Evolutionary conservation across 2,888 invertebrate genomes (phyloP).

Genomic region (Blomia tropicalis): DNA sequence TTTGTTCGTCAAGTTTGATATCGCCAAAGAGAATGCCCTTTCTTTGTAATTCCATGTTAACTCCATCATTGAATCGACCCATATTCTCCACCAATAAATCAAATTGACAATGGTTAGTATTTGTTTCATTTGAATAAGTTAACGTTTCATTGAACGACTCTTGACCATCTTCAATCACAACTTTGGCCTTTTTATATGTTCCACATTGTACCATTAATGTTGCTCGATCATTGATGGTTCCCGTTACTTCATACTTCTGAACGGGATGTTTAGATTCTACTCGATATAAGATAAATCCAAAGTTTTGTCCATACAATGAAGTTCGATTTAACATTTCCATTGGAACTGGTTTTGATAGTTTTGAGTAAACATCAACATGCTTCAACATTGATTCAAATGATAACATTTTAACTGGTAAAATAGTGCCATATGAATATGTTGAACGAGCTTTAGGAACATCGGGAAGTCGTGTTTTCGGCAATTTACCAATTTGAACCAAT

Average conservation of each 20-base stretch:
- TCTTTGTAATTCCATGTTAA: conserved; percentile 37
- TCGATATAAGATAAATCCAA: conserved; percentile 44
- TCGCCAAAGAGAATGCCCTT: conserved; percentile 38
- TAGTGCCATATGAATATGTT: not conserved
- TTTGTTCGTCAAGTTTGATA: conserved; percentile 37
- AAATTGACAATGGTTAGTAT: conserved; percentile 29
- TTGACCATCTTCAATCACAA: conserved; percentile 26
- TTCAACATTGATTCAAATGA: not conserved
- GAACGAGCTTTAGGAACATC: not conserved
- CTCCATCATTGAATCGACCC: conserved; percentile 39
- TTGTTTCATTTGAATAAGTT: not conserved
- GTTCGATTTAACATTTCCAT: not conserved
- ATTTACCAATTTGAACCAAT: not conserved
- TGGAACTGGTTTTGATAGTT: not conserved
- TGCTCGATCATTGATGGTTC: conserved; percentile 39
- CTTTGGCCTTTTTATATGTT: conserved; percentile 21
- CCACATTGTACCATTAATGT: conserved; percentile 40
- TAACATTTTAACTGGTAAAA: too few species aligned
- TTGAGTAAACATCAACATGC: not conserved
- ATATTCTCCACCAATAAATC: conserved; percentile 41
- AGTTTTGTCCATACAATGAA: too few species aligned
- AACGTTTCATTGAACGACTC: not conserved
- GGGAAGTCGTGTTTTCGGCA: not conserved
- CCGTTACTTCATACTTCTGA: conserved; percentile 1
- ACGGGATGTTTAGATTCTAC: conserved; percentile 26